phyloP scores from a whole-genome alignment of 2,113 vertebrate genomes.

The Lophura nycthemera region DNA sequence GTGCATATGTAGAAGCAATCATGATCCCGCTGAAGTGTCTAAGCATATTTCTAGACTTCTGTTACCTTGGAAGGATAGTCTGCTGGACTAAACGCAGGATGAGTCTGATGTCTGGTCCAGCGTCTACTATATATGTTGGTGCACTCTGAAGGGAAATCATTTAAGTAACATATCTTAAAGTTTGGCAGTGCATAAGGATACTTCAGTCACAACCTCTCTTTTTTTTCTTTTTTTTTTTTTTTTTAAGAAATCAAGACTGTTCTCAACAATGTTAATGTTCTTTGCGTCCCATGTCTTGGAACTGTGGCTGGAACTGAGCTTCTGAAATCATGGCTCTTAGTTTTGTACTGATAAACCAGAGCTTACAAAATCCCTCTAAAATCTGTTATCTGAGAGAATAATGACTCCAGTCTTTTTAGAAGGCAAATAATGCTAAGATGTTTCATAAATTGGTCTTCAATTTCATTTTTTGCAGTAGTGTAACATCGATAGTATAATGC shows the following conservation, averaged over 20 bases:
- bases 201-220: background rate
- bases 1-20: background rate
- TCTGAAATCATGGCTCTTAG: background rate
- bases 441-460: background rate
- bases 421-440: background rate
- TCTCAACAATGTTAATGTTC: background rate
- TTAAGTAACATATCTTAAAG: background rate
- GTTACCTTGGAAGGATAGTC: background rate
- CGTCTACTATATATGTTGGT: background rate
- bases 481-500: background rate
- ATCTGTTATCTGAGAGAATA: background rate
- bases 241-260: background rate
- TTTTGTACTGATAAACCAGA: conserved; percentile 5
- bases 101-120: background rate
- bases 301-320: background rate
- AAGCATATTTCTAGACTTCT: background rate
- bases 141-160: background rate
- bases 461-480: background rate
- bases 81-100: background rate
- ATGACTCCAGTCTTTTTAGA: background rate
- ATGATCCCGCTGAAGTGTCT: background rate
- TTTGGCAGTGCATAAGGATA: background rate
- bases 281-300: background rate
- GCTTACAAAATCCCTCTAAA: conserved; percentile 8
- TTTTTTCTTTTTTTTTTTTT: too few relatives aligned